Evolutionary conservation across 2,113 vertebrate genomes (phyloP).

Genomic region (Emydocephalus ijimae): DNA sequence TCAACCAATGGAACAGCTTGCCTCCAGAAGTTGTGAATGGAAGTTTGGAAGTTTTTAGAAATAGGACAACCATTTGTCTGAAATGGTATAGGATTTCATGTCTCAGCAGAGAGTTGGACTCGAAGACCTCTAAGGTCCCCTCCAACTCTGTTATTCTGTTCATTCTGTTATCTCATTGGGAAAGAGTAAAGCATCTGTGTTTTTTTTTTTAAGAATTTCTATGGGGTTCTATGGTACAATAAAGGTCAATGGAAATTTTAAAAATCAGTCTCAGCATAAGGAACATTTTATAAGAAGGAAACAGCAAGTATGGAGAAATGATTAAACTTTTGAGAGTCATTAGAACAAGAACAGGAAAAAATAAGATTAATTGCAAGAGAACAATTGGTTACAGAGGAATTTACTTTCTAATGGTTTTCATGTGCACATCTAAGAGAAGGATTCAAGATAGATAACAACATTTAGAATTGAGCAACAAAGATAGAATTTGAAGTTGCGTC

Average conservation of each 20-base stretch:
- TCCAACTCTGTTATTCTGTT: too few relatives aligned
- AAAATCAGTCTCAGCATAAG: neutral
- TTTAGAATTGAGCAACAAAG: neutral
- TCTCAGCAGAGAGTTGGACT: too few relatives aligned
- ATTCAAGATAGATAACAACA: neutral
- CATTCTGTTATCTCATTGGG: neutral
- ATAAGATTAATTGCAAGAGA: neutral
- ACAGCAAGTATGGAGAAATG: neutral
- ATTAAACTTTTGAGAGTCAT: neutral
- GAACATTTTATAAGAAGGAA: neutral
- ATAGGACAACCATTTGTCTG: too few relatives aligned
- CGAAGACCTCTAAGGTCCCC: too few relatives aligned
- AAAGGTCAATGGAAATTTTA: neutral
- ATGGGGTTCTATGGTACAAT: neutral
- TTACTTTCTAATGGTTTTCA: neutral
- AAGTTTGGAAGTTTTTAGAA: too few relatives aligned
- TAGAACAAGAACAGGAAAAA: neutral
- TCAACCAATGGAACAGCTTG: too few relatives aligned
- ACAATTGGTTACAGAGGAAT: neutral
- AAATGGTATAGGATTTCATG: too few relatives aligned
- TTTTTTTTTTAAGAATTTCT: neutral
- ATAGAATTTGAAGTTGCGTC: neutral
- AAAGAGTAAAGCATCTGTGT: neutral
- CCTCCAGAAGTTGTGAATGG: too few relatives aligned
- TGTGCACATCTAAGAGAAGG: neutral